Evolutionary conservation across 2,888 invertebrate species (phyloP), one percentile per base, ranked within the genome.

Genomic region (Acrocera orbiculus): DNA sequence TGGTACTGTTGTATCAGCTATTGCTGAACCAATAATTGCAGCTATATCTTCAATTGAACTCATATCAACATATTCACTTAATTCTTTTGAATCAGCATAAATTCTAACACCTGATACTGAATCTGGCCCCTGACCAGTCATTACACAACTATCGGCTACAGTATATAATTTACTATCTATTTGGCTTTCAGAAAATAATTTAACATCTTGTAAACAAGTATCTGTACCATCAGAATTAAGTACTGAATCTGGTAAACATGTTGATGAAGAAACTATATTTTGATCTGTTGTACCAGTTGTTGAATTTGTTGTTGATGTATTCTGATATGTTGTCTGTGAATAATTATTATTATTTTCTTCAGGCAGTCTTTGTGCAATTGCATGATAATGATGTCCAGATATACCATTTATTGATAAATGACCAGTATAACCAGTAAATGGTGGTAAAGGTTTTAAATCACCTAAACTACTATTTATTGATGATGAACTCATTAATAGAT

Each of bases 381-480:
- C 76, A 54, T 85, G 82, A 54, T 79, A 85, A 53, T 85, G 85
- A 53, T 82, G 83, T 2, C 85, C 85, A 33, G 81, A 79, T 48
- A 85, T 83, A 34, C 83, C 83, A 60, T 85, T 85, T 56, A 85
- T 85, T 46, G 81, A 81, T 39, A 86, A 63, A 49, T 85, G 81
- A 2, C 81, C 81, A 13, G 85, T 82, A 60, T 83, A 83, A 17
- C 78, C 79, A 27, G 82, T 80, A 57, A 86, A 85, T 5, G 87
- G 86, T 4, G 86, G 86, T 45, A 87, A 63, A 1, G 79, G 78
- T 53, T 86, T 87, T 41, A 86, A 65, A 51, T 87, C 87, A 22
- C 85, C 81, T 40, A 85, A 65, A 45, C 62, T 62, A 5, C 66
- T 64, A 37, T 63, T 63, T 4, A 65, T 52, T 26, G 72, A 69